Percentiles rank a stretch among this genome's conserved stretches.
Conservation (phyloP, 2,888 invertebrate genomes). For the Hoplodrina ambigua region DNA sequence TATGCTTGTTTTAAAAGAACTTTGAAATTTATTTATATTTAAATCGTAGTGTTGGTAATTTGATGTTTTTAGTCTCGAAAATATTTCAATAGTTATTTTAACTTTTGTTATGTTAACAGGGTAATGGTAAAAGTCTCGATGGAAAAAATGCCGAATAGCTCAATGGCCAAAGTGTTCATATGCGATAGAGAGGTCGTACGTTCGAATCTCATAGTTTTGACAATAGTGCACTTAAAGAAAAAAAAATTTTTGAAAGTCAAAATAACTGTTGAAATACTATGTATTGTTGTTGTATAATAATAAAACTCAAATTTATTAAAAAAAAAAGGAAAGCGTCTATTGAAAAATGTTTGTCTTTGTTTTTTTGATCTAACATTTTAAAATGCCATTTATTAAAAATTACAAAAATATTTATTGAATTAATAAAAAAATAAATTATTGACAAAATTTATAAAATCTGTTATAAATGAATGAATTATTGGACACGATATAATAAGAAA, state of each 20-base stretch:
- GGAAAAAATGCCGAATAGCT: slow-evolving; percentile 10
- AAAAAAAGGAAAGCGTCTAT: slow-evolving; percentile 33
- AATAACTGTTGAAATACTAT: slow-evolving; percentile 28
- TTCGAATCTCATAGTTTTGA: slow-evolving; percentile 40
- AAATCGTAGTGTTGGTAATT: slow-evolving; percentile 51
- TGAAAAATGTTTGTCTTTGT: slow-evolving; percentile 25
- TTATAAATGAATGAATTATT: background rate
- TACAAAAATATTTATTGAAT: slow-evolving; percentile 30
- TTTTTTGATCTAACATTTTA: slow-evolving; percentile 48
- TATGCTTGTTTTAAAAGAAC: slow-evolving; percentile 55
- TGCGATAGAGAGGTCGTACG: background rate
- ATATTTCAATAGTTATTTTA: slow-evolving; percentile 36
- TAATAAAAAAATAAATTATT: background rate
- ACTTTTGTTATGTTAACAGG: slow-evolving; percentile 7
- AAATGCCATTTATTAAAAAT: slow-evolving; percentile 8
- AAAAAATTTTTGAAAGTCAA: slow-evolving; percentile 15
- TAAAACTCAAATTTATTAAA: slow-evolving; percentile 44
- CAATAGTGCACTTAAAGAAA: background rate
- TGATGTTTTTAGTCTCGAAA: slow-evolving; percentile 49
- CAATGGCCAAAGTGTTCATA: slow-evolving; percentile 12
- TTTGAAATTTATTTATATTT: slow-evolving; percentile 59
- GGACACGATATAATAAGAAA: background rate
- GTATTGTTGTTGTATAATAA: slow-evolving; percentile 51
- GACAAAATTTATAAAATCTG: background rate
- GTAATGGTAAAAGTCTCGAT: slow-evolving; percentile 4